phyloP scores from a whole-genome alignment of 2,888 invertebrate species.

The Gymnosoma rotundatum region DNA sequence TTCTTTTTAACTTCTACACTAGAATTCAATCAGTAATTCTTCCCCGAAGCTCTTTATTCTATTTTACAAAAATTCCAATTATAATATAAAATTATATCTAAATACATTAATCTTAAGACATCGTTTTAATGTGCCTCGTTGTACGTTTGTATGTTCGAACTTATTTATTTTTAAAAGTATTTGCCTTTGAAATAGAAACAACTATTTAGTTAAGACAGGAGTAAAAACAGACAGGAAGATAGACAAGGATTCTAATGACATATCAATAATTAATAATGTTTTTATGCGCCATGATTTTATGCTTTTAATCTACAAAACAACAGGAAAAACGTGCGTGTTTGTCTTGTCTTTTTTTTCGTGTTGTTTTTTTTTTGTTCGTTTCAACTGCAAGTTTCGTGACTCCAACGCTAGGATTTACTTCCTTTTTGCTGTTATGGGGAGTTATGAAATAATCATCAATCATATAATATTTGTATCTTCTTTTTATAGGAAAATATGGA shows the following conservation, averaged over 20 bases:
- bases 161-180: constrained; percentile 73
- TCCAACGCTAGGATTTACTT: constrained; percentile 51
- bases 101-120: constrained; percentile 63
- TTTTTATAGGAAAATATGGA: constrained; percentile 18
- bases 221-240: background rate
- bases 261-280: constrained; percentile 80
- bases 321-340: constrained; percentile 64
- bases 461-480: constrained; percentile 57
- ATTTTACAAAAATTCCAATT: constrained; percentile 50
- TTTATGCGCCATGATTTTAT: constrained; percentile 66
- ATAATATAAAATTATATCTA: constrained; percentile 66
- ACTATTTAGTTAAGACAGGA: constrained; percentile 67
- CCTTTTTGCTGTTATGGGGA: constrained; percentile 48
- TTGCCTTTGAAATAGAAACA: constrained; percentile 34
- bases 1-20: background rate
- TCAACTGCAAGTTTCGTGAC: constrained; percentile 29
- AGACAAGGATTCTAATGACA: constrained; percentile 75
- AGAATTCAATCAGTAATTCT: background rate
- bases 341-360: no score
- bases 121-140: constrained; percentile 39
- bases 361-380: background rate
- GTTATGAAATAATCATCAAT: constrained; percentile 66
- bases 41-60: background rate
- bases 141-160: constrained; percentile 18
- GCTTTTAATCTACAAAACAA: constrained; percentile 62